Conservation (phyloP, 2,888 invertebrate genomes). For the Gryllus longicercus region DNA sequence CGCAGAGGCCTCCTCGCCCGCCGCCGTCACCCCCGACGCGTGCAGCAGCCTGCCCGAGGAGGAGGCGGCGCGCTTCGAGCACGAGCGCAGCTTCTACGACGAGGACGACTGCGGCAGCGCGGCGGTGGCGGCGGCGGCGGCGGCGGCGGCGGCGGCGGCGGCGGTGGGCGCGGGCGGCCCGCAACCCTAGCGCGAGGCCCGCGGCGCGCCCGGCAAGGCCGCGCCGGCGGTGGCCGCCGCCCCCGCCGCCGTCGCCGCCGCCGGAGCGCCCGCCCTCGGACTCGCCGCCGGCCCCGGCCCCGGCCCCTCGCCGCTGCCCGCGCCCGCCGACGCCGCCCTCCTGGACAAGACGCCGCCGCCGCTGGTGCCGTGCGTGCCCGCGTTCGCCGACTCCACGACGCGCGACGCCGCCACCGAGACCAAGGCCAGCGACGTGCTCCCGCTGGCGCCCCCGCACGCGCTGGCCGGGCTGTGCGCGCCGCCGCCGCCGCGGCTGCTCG, state of each 20-base stretch:
- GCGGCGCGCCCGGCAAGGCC: not conserved
- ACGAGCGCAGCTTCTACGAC: not conserved
- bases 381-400: not conserved
- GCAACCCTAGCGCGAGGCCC: not conserved
- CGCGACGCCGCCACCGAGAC: not conserved
- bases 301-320: not conserved
- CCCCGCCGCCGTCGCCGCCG: not conserved
- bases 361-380: not conserved
- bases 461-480: too few relatives aligned
- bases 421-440: not conserved
- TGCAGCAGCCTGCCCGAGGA: slow-evolving; percentile 8
- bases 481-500: not conserved
- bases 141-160: not conserved
- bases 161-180: not conserved
- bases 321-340: not conserved
- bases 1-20: not conserved
- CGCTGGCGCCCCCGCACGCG: not conserved
- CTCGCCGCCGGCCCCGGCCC: not conserved
- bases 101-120: not conserved
- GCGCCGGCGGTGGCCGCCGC: not conserved
- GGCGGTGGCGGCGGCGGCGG: not conserved
- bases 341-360: not conserved
- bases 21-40: slow-evolving; percentile 17
- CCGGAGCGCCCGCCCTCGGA: slow-evolving; percentile 10
- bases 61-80: slow-evolving; percentile 6